Evolutionary conservation across 2,113 vertebrate genomes (phyloP).

Genomic region (Gavialis gangeticus): DNA sequence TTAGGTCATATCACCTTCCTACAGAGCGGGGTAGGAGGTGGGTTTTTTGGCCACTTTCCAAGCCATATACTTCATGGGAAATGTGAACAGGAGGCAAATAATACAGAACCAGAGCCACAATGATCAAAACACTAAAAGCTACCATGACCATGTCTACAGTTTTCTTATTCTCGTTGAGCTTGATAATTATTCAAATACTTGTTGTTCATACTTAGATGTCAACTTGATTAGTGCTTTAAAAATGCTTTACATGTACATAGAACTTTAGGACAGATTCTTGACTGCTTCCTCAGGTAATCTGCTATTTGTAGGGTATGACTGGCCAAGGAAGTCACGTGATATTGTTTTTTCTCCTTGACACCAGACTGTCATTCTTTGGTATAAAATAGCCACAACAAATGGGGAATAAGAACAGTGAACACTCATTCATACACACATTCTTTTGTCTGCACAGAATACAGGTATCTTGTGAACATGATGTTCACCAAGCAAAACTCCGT

Average conservation of each 20-base stretch:
- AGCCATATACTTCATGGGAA: not conserved
- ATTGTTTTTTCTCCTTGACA: rapidly evolving
- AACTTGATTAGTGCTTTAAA: not conserved
- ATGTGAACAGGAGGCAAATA: not conserved
- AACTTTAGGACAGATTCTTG: not conserved
- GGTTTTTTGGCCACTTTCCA: too few species aligned
- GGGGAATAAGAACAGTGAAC: rapidly evolving
- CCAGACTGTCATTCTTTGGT: not conserved
- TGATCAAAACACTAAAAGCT: not conserved
- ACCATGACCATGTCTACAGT: not conserved
- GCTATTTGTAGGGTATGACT: not conserved
- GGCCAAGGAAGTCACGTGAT: not conserved
- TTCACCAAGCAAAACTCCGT: rapidly evolving
- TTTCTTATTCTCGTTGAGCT: not conserved
- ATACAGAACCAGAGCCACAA: not conserved
- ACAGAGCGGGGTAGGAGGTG: not conserved
- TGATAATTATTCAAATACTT: not conserved
- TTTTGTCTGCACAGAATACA: rapidly evolving
- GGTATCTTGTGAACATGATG: rapidly evolving
- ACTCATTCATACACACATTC: not conserved
- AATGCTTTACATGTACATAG: not conserved
- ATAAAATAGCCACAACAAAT: rapidly evolving
- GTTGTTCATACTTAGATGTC: not conserved
- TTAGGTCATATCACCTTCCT: not conserved
- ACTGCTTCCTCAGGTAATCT: not conserved